Evolutionary conservation across 1,140 invertebrate species (phyloP), one percentile per base, ranked within the genome.

Genomic region (Babylonia areolata): DNA sequence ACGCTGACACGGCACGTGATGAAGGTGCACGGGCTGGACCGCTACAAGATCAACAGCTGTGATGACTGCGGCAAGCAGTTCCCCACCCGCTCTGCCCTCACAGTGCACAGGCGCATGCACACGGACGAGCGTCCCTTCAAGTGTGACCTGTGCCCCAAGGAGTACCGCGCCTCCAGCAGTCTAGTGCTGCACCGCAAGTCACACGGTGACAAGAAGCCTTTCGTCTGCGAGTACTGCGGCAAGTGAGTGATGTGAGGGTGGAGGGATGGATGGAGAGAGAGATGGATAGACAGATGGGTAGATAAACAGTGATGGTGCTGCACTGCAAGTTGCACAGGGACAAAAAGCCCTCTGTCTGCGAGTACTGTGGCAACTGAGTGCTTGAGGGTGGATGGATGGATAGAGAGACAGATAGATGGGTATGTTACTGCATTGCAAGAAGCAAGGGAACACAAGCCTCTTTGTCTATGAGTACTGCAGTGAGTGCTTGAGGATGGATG

Each of bases 131-230:
- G 87, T 81, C 88, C 88, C 0, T 88, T 86, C 51, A 90, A 88
- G 33, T 90, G 89, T 81, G 88, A 88, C 42, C 79, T 87, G 46
- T 90, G 89, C 69, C 71, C 82, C n/a, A 90, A 90, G 42, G 86
- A 69, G 3, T 90, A 87, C 64, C 79, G 77, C 1, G 85, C 85
- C 51, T 86, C 85, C 23, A 84, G 86, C 20, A 87, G 87, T 39
- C 81, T 90, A 2, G 85, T 85, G 3, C 85, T 81, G 54, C 89
- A 90, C 69, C 78, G 83, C 37, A 77, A 77, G 75, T 77, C 75
- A 9, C 75, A 77, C 37, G 75, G 46, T 12, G 46, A 51, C 46
- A 77, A 77, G 75, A 77, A 77, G 20, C 75, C 75, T 12, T 77
- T 40, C 23, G 75, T 77, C 15, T 77, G 75, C 35, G 35, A 77